Percentiles rank a stretch among this genome's conserved stretches.
Evolutionary conservation across 2,797 vertebrate genomes (phyloP).

Genomic region (Acrocephalus scirpaceus): DNA sequence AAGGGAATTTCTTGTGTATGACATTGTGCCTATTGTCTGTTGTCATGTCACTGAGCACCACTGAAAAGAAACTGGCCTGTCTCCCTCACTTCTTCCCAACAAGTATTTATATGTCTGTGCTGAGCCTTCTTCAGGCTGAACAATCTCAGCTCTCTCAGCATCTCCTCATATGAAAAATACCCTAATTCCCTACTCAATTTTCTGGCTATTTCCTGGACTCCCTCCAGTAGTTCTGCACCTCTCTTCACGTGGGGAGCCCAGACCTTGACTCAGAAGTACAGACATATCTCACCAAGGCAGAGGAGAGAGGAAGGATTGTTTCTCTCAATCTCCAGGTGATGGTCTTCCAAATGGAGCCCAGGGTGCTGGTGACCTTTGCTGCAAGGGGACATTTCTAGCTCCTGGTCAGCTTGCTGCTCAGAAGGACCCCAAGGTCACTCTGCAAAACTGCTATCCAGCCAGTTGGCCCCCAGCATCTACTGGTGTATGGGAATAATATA

Average conservation of each 20-base stretch:
- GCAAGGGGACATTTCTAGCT: neutral
- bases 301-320: neutral
- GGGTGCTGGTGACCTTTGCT: neutral
- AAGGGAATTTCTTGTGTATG: neutral
- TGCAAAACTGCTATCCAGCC: neutral
- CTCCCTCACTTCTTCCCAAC: neutral
- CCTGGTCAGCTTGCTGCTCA: neutral
- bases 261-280: neutral
- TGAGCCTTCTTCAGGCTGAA: neutral
- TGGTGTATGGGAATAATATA: neutral
- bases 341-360: neutral
- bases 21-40: neutral
- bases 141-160: neutral
- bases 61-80: neutral
- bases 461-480: neutral
- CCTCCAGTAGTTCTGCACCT: neutral
- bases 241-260: neutral
- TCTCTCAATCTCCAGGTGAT: neutral
- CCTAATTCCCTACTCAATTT: neutral
- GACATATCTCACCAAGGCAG: rapidly evolving
- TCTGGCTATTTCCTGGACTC: neutral
- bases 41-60: neutral
- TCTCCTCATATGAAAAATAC: neutral
- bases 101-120: neutral
- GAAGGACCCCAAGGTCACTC: neutral